Percentiles rank a stretch among this genome's conserved stretches.
Conservation (phyloP, 2,797 vertebrate genomes). For the Platyrinchus mystaceus region DNA sequence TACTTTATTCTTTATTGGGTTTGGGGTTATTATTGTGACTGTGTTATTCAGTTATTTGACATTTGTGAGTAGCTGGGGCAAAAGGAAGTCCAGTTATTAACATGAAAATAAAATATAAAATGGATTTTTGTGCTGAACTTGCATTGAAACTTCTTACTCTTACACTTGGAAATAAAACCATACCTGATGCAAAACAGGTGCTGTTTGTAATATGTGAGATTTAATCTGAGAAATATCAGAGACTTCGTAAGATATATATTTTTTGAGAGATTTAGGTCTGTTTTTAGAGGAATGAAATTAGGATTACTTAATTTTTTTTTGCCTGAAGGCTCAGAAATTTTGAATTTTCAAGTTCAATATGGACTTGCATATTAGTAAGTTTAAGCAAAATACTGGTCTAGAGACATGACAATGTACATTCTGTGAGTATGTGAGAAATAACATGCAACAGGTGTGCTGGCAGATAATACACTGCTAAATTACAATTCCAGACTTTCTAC, state of each 20-base stretch:
- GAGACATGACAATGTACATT: background rate
- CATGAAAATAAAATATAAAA: background rate
- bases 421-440: background rate
- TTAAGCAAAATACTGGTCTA: background rate
- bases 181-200: slow-evolving; percentile 34
- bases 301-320: background rate
- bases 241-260: rapidly evolving
- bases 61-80: slow-evolving; percentile 30
- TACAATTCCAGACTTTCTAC: background rate
- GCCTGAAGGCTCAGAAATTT: background rate
- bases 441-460: background rate
- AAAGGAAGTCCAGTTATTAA: slow-evolving; percentile 43
- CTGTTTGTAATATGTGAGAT: background rate
- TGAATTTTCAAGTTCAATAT: background rate
- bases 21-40: background rate
- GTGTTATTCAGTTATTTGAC: slow-evolving; percentile 38
- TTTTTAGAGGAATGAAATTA: background rate
- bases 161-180: background rate
- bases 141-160: background rate
- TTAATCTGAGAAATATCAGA: background rate
- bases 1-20: slow-evolving; percentile 32
- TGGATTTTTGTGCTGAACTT: slow-evolving; percentile 1
- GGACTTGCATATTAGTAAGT: background rate
- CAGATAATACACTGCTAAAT: background rate
- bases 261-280: background rate